phyloP scores from a whole-genome alignment of 2,888 invertebrate species.

The Cyclophora punctaria region DNA sequence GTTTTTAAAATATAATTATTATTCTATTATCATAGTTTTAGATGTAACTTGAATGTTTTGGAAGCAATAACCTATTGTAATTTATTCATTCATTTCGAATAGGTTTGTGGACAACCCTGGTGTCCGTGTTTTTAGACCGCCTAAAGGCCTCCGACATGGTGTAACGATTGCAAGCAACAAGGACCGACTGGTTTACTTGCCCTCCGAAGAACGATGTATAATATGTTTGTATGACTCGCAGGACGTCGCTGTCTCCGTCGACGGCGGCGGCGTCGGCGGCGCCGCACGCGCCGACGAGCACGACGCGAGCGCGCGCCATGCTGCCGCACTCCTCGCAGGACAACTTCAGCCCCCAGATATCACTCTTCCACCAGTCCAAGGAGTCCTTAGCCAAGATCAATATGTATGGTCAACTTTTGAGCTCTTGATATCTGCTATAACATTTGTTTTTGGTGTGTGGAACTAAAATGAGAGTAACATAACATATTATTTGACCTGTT shows the following conservation, averaged over 20 bases:
- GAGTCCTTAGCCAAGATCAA: constrained; percentile 52
- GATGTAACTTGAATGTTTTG: no score
- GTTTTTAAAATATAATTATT: no score
- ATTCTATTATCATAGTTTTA: no score
- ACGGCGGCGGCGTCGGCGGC: constrained; percentile 20
- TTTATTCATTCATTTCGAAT: no score
- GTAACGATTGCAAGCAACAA: no score
- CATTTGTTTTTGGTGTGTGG: background rate
- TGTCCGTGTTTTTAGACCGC: no score
- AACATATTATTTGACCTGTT: no score
- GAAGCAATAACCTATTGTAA: no score
- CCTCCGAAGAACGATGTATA: no score
- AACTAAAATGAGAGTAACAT: background rate
- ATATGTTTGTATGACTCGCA: background rate
- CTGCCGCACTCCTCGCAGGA: constrained; percentile 20
- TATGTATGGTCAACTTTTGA: constrained; percentile 31
- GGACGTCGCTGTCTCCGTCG: constrained; percentile 13
- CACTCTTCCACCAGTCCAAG: constrained; percentile 63
- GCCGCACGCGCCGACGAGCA: constrained; percentile 11
- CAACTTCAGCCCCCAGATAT: constrained; percentile 47
- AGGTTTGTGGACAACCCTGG: no score
- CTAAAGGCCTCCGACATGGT: no score
- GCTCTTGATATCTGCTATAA: background rate
- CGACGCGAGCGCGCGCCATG: constrained; percentile 7
- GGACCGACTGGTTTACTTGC: no score